phyloP scores from a whole-genome alignment of 2,888 invertebrate genomes.

The Coelogynopora nodosa region DNA sequence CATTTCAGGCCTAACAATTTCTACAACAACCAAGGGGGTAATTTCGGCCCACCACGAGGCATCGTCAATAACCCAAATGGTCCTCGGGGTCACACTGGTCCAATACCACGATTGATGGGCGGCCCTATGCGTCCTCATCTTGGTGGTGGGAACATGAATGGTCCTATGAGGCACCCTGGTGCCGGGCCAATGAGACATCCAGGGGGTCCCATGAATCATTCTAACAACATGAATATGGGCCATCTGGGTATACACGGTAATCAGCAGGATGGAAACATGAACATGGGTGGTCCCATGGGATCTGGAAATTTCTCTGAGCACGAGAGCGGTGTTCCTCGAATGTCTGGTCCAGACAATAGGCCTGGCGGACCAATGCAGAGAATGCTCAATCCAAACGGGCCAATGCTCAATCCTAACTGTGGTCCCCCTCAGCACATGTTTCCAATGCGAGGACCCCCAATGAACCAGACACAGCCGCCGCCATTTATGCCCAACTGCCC shows the following conservation, averaged over 20 bases:
- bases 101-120: neutral
- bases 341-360: neutral
- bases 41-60: neutral
- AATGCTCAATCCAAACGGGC: neutral
- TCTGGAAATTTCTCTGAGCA: neutral
- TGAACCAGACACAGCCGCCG: neutral
- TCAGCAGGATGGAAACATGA: neutral
- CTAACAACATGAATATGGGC: neutral
- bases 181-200: neutral
- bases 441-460: neutral
- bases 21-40: neutral
- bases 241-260: neutral
- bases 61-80: neutral
- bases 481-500: neutral
- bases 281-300: neutral
- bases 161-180: conserved; percentile 1
- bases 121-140: neutral
- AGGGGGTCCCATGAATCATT: neutral
- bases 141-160: neutral
- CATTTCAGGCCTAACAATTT: neutral
- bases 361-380: neutral
- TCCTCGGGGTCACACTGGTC: neutral
- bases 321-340: neutral
- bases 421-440: neutral
- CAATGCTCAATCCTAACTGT: neutral